Evolutionary conservation across 2,888 invertebrate genomes (phyloP).

Genomic region (Lottia scabra): DNA sequence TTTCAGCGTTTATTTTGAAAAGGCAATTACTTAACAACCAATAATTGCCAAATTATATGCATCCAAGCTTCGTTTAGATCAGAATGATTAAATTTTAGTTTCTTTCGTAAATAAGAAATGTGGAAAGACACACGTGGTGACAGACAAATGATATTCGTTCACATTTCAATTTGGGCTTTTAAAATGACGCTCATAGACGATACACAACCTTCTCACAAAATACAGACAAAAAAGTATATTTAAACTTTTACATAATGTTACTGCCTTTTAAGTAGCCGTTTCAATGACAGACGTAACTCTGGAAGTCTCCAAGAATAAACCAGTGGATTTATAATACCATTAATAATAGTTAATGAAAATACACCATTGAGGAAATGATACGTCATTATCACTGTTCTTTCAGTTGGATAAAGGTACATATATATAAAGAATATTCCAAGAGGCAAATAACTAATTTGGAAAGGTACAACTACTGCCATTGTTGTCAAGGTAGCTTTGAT

Average conservation of each 20-base stretch:
- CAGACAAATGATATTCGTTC: too few species aligned
- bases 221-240: too few species aligned
- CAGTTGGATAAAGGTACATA: conserved; percentile 11
- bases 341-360: conserved; percentile 16
- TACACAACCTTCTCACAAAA: too few species aligned
- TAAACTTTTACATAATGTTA: background rate
- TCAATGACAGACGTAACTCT: conserved; percentile 11
- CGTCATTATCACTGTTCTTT: conserved; percentile 4
- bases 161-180: too few species aligned
- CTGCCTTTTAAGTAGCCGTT: background rate
- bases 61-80: too few species aligned
- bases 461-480: conserved; percentile 15
- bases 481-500: conserved; percentile 21
- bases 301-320: conserved; percentile 24
- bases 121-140: too few species aligned
- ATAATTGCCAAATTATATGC: too few species aligned
- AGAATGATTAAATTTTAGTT: too few species aligned
- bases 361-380: conserved; percentile 13
- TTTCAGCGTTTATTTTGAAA: too few species aligned
- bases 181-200: too few species aligned
- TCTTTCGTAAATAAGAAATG: too few species aligned
- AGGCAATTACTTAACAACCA: too few species aligned
- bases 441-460: conserved; percentile 17
- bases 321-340: conserved; percentile 22
- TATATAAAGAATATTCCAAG: conserved; percentile 13